Evolutionary conservation across 2,888 invertebrate genomes (phyloP), one percentile per base, ranked within the genome.

Genomic region (Machimus rusticus): DNA sequence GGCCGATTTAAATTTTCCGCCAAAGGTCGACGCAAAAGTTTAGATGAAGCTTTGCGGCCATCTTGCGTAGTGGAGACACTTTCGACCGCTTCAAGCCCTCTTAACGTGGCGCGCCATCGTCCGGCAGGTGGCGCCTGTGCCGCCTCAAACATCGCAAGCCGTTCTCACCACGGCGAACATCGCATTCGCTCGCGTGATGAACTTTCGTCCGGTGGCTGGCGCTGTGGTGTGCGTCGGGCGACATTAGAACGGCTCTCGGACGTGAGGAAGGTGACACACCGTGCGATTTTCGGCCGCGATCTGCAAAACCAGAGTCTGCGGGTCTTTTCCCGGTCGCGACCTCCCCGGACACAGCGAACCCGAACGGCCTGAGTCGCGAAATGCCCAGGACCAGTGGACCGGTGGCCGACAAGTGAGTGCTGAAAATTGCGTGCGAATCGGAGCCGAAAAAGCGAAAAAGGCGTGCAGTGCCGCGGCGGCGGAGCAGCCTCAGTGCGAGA

Each of bases 201-300:
- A n/a, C 4, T 51, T 51, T 51, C 51, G n/a, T 51, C 51, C 51
- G 51, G 51, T 51, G 51, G n/a, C 51, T 51, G 51, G 51, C n/a
- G n/a, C 6, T 16, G 51, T n/a, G 51, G 51, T 81, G 81, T 31
- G 37, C 43, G 78, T 28, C n/a, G 78, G 31, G 55, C 51, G 55
- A 81, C 55, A 55, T 81, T 81, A 81, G 81, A 81, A 55, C 81
- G 55, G 28, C 81, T 81, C 55, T 39, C 82, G 82, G 57, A 57
- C 82, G 57, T 43, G 84, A 84, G 74, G 23, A 23, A 19, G 28
- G 34, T 84, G 84, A 84, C 84, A 84, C 81, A 84, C 66, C 82
- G 82, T 55, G 23, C 12, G 57, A 28, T 37, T 66, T 84, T 39
- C 31, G 51, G 9, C 57, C 74, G 66, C 39, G 57, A n/a, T 57